Evolutionary conservation across 2,113 vertebrate species (phyloP).

Genomic region (Sturnira hondurensis): DNA sequence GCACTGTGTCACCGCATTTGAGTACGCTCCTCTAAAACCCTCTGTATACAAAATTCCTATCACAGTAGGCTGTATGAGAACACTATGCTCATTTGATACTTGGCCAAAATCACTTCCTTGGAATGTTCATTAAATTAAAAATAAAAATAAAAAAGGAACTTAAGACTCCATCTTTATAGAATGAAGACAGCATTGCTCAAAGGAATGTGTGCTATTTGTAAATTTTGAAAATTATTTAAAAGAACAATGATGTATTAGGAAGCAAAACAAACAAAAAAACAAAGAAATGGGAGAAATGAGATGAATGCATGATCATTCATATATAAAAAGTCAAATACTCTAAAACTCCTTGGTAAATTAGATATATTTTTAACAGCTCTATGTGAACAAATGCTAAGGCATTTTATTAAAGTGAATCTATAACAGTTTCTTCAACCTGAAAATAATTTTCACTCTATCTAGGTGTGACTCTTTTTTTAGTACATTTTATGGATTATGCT

Average conservation of each 20-base stretch:
- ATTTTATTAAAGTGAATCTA: constrained; percentile 21
- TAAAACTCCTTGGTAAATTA: not conserved
- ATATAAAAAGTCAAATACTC: not conserved
- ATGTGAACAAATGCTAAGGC: not conserved
- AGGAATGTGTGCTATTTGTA: not conserved
- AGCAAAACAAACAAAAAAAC: not conserved
- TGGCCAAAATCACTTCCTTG: not conserved
- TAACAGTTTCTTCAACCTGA: not conserved
- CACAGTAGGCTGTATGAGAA: not conserved
- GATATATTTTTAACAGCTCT: not conserved
- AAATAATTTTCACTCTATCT: constrained; percentile 29
- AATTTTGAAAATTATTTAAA: not conserved
- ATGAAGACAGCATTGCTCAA: not conserved
- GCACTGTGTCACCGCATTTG: not conserved
- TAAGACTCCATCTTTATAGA: not conserved
- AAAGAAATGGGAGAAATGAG: not conserved
- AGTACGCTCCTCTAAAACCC: not conserved
- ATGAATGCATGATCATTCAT: not conserved
- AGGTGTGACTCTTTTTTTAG: not conserved
- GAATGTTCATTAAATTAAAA: not conserved
- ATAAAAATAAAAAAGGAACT: not conserved
- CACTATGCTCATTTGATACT: not conserved
- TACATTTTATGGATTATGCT: too few species aligned
- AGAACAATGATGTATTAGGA: not conserved
- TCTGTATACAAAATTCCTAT: not conserved